A percentile compares a stretch with the other conserved stretches of the same genome.
These are phyloP conservation scores for Lottia gigantea DNA, from an alignment of 2,888 invertebrate species.

Conservation along the genomic window DNA sequence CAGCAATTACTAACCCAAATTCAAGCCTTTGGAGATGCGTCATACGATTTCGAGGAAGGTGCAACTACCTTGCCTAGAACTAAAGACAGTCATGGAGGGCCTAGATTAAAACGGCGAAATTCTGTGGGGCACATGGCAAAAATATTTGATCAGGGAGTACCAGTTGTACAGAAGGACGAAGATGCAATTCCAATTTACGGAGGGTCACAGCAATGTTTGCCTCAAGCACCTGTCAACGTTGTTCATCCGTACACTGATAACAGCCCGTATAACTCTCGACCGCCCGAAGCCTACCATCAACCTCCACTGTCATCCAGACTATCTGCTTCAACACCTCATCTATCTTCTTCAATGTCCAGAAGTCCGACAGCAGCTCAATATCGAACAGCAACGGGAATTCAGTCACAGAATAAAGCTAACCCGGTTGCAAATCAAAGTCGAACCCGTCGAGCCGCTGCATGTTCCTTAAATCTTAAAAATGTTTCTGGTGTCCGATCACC, in stretches of 20 bases:
- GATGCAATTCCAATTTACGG: background rate
- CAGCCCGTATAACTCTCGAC: background rate
- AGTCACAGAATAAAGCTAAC: background rate
- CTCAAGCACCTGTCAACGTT: background rate
- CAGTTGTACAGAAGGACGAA: background rate
- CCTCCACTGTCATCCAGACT: background rate
- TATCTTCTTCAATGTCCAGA: background rate
- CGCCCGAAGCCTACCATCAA: background rate
- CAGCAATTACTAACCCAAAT: background rate
- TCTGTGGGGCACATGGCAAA: background rate
- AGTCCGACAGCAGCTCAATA: background rate
- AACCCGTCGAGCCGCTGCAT: background rate
- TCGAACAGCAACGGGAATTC: no score
- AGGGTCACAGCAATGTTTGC: background rate
- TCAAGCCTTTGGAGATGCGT: background rate
- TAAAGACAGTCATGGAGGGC: background rate
- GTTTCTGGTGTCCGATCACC: background rate
- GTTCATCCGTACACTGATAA: background rate
- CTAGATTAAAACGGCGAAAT: background rate
- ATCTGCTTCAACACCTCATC: slow-evolving; percentile 1
- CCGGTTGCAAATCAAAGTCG: background rate
- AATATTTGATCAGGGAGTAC: slow-evolving; percentile 1
- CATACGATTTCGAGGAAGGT: background rate
- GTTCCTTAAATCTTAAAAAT: background rate
- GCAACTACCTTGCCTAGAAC: background rate